These are phyloP conservation scores for Hemiprocne comata DNA, from an alignment of 2,113 vertebrate genomes.

Conservation along the genomic window DNA sequence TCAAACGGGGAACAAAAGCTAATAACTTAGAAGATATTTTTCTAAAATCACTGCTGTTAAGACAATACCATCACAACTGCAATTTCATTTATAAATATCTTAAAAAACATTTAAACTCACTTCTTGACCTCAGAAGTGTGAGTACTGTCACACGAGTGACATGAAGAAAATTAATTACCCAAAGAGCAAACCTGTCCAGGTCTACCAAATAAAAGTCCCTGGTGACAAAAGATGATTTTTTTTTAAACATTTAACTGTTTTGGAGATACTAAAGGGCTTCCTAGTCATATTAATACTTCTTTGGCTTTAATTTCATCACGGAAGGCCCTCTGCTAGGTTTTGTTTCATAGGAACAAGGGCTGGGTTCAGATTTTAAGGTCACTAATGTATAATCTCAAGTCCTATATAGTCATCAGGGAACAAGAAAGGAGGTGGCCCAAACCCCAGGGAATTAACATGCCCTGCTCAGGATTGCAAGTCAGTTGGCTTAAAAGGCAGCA, in stretches of 20 bases:
- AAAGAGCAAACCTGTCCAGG: not conserved
- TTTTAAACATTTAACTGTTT: rapidly evolving
- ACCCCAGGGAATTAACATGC: not conserved
- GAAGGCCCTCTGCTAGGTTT: not conserved
- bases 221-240: not conserved
- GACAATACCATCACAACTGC: not conserved
- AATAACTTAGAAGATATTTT: not conserved
- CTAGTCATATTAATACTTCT: not conserved
- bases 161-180: not conserved
- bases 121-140: not conserved
- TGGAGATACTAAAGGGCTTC: not conserved
- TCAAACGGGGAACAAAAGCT: not conserved
- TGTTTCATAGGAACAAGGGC: not conserved
- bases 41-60: not conserved
- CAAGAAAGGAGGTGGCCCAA: not conserved
- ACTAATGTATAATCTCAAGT: not conserved
- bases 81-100: not conserved
- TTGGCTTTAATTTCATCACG: not conserved
- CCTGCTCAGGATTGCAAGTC: not conserved
- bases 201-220: not conserved
- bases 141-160: not conserved
- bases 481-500: not conserved
- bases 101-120: not conserved
- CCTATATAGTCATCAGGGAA: not conserved
- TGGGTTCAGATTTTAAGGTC: not conserved